Base-by-base conservation (phyloP, 2,113 vertebrate species). In the Apistogramma diplotaenia region DNA sequence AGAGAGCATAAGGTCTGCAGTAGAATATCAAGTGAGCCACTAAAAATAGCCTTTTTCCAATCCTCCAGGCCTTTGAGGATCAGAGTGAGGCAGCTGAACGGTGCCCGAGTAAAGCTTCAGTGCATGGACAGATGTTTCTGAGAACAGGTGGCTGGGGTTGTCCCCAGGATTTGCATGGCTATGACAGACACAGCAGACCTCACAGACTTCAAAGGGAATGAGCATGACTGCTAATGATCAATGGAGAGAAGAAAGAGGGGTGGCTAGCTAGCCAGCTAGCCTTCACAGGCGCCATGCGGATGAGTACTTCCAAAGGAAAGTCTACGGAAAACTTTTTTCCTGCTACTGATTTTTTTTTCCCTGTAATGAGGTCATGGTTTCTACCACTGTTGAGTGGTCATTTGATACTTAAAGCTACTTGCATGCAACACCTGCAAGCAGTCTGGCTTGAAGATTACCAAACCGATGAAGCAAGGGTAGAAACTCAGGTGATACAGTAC, bases 81-180 rank as follows among this genome's bases (percentile, higher is more conserved):
- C 89, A 89, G 76, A 89, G 88, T 59, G 31, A 88, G 83, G 90
- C 91, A 94, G 91, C 93, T 94, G 94, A 93, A 75, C 85, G 21
- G 76, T 59, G 75, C 65, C 61, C 5, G 59, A 85, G 90, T 83
- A 87, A 86, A 91, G 87, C 89, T 85, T 57, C 13, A 10, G 82
- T 49, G 90, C 8, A 76, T 62, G 85, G 91, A 91, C 95, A 95
- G 95, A 94, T 95, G 94, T 93, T 93, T 83, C 51, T 40, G 59
- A 57, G 86, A 95, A 93, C 94, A 95, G 94, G 94, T 95, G 95
- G 92, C 89, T 84, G 76, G 89, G 90, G 89, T 92, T 94, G 92
- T 94, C 89, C 87, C 83, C 85, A 87, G 92, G 93, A 95, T 95
- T 95, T 95, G 88, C 89, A 93, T 92, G 89, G 89, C 89, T 92